phyloP scores from a whole-genome alignment of 2,888 invertebrate species.

The Drosophila lutescens region DNA sequence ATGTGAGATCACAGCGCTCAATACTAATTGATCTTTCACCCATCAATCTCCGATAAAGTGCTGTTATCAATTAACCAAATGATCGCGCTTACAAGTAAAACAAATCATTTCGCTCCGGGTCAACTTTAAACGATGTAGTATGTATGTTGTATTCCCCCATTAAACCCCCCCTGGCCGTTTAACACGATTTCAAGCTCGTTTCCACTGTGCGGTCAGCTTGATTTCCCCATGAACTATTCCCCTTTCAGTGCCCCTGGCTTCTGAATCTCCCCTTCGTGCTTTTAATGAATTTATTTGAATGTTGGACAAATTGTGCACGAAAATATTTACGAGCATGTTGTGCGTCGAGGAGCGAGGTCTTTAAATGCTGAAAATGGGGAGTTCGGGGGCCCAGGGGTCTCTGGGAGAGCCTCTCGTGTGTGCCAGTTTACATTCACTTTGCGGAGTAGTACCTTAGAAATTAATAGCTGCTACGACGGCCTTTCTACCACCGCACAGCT shows the following conservation, averaged over 20 bases:
- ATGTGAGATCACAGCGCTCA: constrained; percentile 36
- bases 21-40: constrained; percentile 46
- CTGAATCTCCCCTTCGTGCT: constrained; percentile 45
- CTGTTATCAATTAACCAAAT: constrained; percentile 66
- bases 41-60: constrained; percentile 49
- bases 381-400: constrained; percentile 6
- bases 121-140: constrained; percentile 50
- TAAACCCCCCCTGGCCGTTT: constrained; percentile 5
- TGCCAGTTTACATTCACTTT: constrained; percentile 79
- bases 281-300: constrained; percentile 80
- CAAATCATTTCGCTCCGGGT: constrained; percentile 61
- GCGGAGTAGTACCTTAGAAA: constrained; percentile 71
- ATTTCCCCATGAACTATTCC: constrained; percentile 43
- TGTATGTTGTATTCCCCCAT: not conserved
- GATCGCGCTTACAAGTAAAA: constrained; percentile 51
- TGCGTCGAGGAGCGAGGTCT: constrained; percentile 10
- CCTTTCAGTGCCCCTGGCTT: constrained; percentile 21
- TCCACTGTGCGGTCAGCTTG: constrained; percentile 66
- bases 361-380: not conserved
- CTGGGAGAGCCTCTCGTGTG: constrained; percentile 51
- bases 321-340: constrained; percentile 74
- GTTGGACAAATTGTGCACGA: constrained; percentile 81
- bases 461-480: constrained; percentile 65
- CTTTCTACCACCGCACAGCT: constrained; percentile 48
- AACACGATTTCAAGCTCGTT: constrained; percentile 19